Base-by-base conservation (phyloP, 2,113 vertebrate genomes). In the Balaeniceps rex region DNA sequence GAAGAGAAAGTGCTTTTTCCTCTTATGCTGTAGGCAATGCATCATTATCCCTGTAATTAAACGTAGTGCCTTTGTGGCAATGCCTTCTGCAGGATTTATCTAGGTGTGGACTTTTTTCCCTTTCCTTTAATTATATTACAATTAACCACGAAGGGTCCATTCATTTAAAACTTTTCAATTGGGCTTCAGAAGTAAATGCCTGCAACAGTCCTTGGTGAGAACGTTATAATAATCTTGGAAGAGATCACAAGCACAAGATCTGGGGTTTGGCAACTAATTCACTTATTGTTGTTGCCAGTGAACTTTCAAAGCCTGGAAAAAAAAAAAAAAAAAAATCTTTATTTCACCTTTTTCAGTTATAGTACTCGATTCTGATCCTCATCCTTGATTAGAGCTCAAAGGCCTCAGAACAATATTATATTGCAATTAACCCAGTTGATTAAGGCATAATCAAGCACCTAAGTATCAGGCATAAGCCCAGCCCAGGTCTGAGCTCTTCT, bases 11-110 rank as follows among this genome's bases (percentile, higher is more conserved):
- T 47, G 52, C 44, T 90, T 93, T 64, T 40, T 28, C 65, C 64
- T 64, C 46, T 74, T 8, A 6, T 8, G 74, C 85, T 87, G 5
- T 3, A 83, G 90, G 95, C 90, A 79, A 54, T 1, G 4, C 7
- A 6, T 82, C 78, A 64, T 77, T 83, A 96, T 40, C 94, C 78
- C 38, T 19, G 36, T 69, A 95, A 95, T 94, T 88, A 88, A 60
- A 72, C 8, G 5, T 9, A 86, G 40, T 19, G 84, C 51, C 60
- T 91, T 47, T 49, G 87, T 87, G 74, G 92, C 64, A 47, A 75
- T 68, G 89, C 51, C 75, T 93, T 61, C 10, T 4, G 54, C 66
- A 83, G 83, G 83, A 83, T 64, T 86, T 72, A 66, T 31, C 70
- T 72, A 92, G 88, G 90, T 88, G 44, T 31, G 58, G 71, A 69